phyloP scores from a whole-genome alignment of 2,888 invertebrate species.

The Thyatira batis region DNA sequence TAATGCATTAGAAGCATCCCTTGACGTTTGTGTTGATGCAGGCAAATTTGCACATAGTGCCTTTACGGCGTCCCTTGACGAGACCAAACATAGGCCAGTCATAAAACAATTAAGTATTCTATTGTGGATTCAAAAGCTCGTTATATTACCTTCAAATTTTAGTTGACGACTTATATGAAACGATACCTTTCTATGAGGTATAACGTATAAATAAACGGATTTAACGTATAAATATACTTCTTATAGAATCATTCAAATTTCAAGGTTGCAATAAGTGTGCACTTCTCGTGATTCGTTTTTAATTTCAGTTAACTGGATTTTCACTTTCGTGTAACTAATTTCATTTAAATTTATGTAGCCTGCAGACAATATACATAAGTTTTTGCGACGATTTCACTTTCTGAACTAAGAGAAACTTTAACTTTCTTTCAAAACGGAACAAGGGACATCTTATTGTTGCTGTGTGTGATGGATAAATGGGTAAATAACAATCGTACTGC shows the following conservation, averaged over 20 bases:
- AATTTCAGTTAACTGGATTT: not conserved
- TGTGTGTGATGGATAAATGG: not conserved
- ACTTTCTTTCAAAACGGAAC: not conserved
- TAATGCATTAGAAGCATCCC: not conserved
- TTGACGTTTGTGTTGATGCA: conserved; percentile 1
- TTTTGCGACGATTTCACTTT: not conserved
- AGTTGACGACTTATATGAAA: not conserved
- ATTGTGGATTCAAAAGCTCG: not conserved
- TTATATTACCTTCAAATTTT: not conserved
- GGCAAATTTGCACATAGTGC: not conserved
- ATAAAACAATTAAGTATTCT: not conserved
- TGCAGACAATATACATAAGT: not conserved
- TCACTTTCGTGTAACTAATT: not conserved
- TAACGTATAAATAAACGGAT: no score
- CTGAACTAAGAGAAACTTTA: not conserved
- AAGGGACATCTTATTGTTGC: not conserved
- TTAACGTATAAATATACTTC: not conserved
- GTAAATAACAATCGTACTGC: not conserved
- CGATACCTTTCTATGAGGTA: not conserved
- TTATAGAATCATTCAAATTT: not conserved
- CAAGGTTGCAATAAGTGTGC: not conserved
- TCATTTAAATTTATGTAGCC: not conserved
- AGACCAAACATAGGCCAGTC: not conserved
- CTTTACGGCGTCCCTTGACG: not conserved
- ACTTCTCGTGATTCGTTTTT: not conserved